Conservation (phyloP, 2,888 invertebrate species). For the Lydus trimaculatus region DNA sequence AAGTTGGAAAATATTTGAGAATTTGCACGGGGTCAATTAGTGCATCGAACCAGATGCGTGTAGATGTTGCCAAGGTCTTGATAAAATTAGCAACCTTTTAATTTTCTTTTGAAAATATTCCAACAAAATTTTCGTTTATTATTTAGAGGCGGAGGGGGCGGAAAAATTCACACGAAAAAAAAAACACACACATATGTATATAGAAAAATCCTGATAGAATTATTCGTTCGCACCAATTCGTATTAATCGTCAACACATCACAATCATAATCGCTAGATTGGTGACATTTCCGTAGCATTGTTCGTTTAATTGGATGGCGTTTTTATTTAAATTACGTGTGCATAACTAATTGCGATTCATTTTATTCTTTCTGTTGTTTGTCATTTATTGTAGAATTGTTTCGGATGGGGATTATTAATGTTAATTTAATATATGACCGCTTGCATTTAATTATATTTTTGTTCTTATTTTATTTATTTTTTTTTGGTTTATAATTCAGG, state of each 20-base stretch:
- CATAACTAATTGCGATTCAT: conserved; percentile 44
- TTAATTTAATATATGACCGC: not conserved
- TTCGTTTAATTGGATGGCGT: conserved; percentile 41
- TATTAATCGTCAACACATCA: not conserved
- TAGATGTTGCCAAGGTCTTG: conserved; percentile 41
- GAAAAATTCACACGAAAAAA: not conserved
- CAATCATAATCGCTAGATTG: conserved; percentile 1
- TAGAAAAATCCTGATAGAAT: not conserved
- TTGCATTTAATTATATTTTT: not conserved
- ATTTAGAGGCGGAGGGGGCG: too few species aligned
- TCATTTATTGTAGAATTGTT: conserved; percentile 1
- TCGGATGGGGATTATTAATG: not conserved
- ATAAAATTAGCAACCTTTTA: conserved; percentile 52
- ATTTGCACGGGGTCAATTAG: conserved; percentile 24
- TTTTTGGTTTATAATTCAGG: not conserved
- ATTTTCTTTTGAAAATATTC: conserved; percentile 54
- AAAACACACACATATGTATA: too few species aligned
- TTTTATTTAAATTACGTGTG: conserved; percentile 46
- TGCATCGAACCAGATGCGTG: conserved; percentile 50
- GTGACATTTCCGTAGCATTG: conserved; percentile 38
- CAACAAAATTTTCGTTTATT: conserved; percentile 45
- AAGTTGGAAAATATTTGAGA: not conserved
- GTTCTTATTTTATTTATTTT: not conserved
- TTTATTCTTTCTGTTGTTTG: conserved; percentile 28
- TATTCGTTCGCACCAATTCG: not conserved